phyloP scores from a whole-genome alignment of 2,888 invertebrate genomes.

The Harpalus rubripes region DNA sequence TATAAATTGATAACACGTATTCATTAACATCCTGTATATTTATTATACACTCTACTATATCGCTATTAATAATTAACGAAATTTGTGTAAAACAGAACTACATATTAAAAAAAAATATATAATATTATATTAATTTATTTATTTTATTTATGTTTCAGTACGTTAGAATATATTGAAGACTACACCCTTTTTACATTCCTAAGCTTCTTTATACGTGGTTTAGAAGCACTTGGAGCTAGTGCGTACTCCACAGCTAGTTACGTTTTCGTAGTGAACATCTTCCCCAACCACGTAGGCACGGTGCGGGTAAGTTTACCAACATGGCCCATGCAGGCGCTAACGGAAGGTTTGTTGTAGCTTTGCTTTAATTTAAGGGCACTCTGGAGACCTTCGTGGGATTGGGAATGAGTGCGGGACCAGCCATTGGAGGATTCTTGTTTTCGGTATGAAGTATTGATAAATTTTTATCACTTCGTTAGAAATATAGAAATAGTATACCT shows the following conservation, averaged over 20 bases:
- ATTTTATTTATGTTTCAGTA: constrained; percentile 77
- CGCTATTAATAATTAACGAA: too few relatives aligned
- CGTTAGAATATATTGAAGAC: constrained; percentile 82
- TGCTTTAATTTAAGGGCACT: constrained; percentile 80
- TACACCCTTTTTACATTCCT: constrained; percentile 82
- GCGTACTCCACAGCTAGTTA: constrained; percentile 88
- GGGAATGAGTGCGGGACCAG: constrained; percentile 90
- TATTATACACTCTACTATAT: too few relatives aligned
- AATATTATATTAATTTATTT: neutral
- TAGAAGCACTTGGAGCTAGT: constrained; percentile 87
- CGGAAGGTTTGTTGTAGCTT: constrained; percentile 37
- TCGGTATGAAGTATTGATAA: constrained; percentile 79
- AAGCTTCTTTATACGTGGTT: constrained; percentile 85
- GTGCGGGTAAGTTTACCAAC: constrained; percentile 80
- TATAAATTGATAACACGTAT: too few relatives aligned
- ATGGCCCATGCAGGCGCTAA: neutral
- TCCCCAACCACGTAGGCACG: constrained; percentile 86
- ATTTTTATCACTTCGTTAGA: constrained; percentile 2
- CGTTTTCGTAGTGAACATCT: constrained; percentile 87
- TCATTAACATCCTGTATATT: too few relatives aligned
- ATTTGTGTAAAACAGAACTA: too few relatives aligned
- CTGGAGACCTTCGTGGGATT: constrained; percentile 89
- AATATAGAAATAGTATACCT: too few relatives aligned
- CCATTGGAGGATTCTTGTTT: constrained; percentile 87
- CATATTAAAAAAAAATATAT: too few relatives aligned